Evolutionary conservation across 2,888 invertebrate genomes (phyloP), one percentile per base, ranked within the genome.

Genomic region (Latrodectus hesperus): DNA sequence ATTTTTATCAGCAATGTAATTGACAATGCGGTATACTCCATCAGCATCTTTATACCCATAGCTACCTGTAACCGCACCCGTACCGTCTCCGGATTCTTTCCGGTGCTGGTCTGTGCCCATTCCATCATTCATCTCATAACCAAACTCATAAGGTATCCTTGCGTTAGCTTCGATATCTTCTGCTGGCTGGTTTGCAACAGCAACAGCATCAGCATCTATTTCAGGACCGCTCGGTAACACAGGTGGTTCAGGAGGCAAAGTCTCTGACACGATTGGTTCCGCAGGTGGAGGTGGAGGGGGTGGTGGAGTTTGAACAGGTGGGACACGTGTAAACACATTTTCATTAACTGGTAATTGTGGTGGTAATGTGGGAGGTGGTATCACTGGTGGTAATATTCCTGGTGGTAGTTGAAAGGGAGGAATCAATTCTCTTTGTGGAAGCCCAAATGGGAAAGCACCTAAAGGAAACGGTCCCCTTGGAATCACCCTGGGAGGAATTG

Each of bases 91-190:
- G 10, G 73, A 67, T 73, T 88, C 87, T 26, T 83, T 65, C 9
- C 87, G 53, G 9, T 78, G 78, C 38, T 88, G 87, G 17, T 70
- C 78, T 14, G 76, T 88, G 6, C 87, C 87, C 17, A 49, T 72
- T 0, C 87, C 87, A 16, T 88, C 87, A 26, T 82, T 88, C 78
- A 83, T 82, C 12, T 83, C 74, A 26, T 67, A 88, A n/a, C 87
- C 87, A 17, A 82, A 88, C 22, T 73, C 78, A 16, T 82, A 88
- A 5, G 78, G 87, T 5, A 26, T 78, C 5, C 55, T 76, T 8
- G 22, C 64, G 0, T 17, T 16, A 52, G 51, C 17, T 6, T 17
- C 49, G 5, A 16, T 17, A 3, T 67, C 77, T 4, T 12, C 65
- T 14, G 26, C 55, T 1, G 22, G 17, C 1, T 14, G 17, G 1